Base-by-base conservation (phyloP, 1,140 invertebrate species). In the Leptinotarsa undecemlineata region DNA sequence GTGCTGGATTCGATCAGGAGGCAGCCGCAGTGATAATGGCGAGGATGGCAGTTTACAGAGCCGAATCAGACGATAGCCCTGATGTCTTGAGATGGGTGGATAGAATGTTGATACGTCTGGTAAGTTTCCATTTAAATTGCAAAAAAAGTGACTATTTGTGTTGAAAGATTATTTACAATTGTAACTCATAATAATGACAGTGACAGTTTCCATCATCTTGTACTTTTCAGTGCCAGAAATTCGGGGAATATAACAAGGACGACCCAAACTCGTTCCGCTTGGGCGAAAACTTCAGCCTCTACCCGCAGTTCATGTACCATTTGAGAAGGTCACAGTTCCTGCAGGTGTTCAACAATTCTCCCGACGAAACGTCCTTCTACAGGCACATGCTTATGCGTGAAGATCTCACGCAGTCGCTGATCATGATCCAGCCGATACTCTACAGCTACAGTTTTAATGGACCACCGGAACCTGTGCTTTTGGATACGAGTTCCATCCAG, bases 291-390 rank as follows among this genome's bases (percentile, higher is more conserved):
- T 99, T 99, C 85, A 96, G 95, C 66, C 87, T 99, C 17, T 99
- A 99, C 88, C 98, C 98, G 42, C 98, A 99, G 85, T 99, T 99
- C 85, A 99, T 99, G 96, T 99, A 99, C 86, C 98, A 99, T 86
- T 87, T 99, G 78, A 89, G 98, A 75, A 90, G 98, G 77, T 99
- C 98, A 61, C 98, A 99, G 87, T 99, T 99, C 87, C 89, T 99
- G 76, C 98, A 99, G 90, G 98, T 99, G n/a, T 99, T 99, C 86
- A 99, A 99, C 86, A 99, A 99, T 88, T 99, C 97, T 68, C 98
- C 98, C 1, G 98, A 99, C 88, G 98, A 99, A 90, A 99, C 98
- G 33, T 97, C 97, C 72, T 99, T 98, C 87, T 99, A 99, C 85
- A 95, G 97, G 79, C 97, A 99, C 84, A 97, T 98, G 92, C 86